A percentile compares a stretch with the other conserved stretches of the same genome.
phyloP scores from a whole-genome alignment of 1,140 invertebrate species.

The Drosophila pruinosa region DNA sequence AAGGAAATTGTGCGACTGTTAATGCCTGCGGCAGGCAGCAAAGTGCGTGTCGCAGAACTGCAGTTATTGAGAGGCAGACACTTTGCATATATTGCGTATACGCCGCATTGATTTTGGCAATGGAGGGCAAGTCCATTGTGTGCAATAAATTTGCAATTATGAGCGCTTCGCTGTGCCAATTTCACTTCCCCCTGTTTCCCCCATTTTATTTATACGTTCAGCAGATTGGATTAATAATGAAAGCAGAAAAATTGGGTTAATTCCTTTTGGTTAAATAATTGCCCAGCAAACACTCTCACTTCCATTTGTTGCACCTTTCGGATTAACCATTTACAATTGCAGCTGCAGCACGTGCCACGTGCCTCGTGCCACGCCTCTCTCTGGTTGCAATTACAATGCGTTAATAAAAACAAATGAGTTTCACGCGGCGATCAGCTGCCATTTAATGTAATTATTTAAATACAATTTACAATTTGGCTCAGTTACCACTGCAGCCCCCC shows the following conservation, averaged over 20 bases:
- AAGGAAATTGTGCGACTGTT: not conserved
- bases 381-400: conserved; percentile 60
- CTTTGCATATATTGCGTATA: conserved; percentile 28
- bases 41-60: not conserved
- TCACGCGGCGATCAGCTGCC: conserved; percentile 59
- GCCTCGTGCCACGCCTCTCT: conserved; percentile 35
- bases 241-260: conserved; percentile 80
- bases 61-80: not conserved
- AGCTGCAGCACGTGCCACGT: conserved; percentile 3
- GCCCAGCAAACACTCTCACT: conserved; percentile 15
- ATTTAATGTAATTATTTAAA: conserved; percentile 80
- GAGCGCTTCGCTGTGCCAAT: conserved; percentile 36
- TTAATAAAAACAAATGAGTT: conserved; percentile 79
- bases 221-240: conserved; percentile 79
- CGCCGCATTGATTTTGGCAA: not conserved
- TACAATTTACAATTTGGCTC: conserved; percentile 68
- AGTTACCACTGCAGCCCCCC: conserved; percentile 17
- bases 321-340: not conserved
- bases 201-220: conserved; percentile 43
- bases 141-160: conserved; percentile 79
- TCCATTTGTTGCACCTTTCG: not conserved
- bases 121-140: conserved; percentile 48
- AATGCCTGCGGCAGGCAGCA: not conserved
- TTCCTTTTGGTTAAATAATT: conserved; percentile 72
- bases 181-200: not conserved